Evolutionary conservation across 1,140 invertebrate genomes (phyloP).

Genomic region (Pachyrhynchus sulphureomaculatus): DNA sequence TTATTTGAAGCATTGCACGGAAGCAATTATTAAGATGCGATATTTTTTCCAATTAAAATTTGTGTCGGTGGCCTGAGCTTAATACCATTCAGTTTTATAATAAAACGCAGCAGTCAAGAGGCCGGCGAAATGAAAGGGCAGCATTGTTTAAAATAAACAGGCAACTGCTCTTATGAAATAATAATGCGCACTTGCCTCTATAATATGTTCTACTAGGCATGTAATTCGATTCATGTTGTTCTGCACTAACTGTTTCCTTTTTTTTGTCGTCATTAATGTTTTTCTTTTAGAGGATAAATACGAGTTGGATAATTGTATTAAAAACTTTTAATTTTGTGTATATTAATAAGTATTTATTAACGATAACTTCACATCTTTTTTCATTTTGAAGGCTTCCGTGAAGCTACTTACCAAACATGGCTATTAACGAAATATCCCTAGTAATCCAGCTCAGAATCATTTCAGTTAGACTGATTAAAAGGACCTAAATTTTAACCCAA

Average conservation of each 20-base stretch:
- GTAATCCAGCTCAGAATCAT: too few species aligned
- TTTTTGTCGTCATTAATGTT: too few species aligned
- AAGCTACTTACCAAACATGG: too few species aligned
- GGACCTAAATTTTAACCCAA: too few species aligned
- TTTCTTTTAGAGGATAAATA: too few species aligned
- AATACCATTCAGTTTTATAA: slow-evolving; percentile 28
- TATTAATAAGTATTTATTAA: too few species aligned
- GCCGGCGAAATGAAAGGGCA: slow-evolving; percentile 38
- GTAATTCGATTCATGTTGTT: slow-evolving; percentile 33
- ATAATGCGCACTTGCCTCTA: slow-evolving; percentile 40
- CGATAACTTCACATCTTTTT: too few species aligned
- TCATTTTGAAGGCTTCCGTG: too few species aligned
- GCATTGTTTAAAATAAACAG: slow-evolving; percentile 40
- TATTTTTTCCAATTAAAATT: slow-evolving; percentile 43
- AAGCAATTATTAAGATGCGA: slow-evolving; percentile 31
- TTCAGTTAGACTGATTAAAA: too few species aligned
- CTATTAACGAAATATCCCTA: too few species aligned
- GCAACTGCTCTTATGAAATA: slow-evolving; percentile 40
- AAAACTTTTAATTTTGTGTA: too few species aligned
- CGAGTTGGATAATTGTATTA: too few species aligned
- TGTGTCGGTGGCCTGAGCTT: slow-evolving; percentile 32
- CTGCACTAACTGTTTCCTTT: slow-evolving; percentile 6
- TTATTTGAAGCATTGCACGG: slow-evolving; percentile 28
- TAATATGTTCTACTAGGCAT: slow-evolving; percentile 38
- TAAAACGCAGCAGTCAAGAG: slow-evolving; percentile 36